Base-by-base conservation (phyloP, 2,888 invertebrate species). In the Arrhopalites spinosus region DNA sequence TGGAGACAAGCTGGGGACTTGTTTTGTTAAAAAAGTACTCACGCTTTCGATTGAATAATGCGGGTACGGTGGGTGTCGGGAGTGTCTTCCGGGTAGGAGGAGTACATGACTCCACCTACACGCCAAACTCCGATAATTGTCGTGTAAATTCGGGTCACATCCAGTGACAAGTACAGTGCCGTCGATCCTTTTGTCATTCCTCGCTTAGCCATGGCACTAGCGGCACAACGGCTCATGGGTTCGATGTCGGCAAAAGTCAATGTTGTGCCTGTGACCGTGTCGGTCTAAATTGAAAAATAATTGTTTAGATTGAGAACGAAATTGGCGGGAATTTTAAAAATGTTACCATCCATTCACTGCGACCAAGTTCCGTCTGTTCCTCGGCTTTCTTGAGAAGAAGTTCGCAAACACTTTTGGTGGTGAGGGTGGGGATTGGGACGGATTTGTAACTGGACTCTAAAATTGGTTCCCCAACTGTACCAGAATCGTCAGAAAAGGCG, bases 1-100 rank as follows among this genome's bases (percentile, higher is more conserved):
- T n/a, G n/a, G n/a, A n/a, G n/a, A n/a, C n/a, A n/a, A n/a, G n/a
- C n/a, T n/a, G n/a, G n/a, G n/a, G n/a, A n/a, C n/a, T n/a, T n/a
- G n/a, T n/a, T n/a, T n/a, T n/a, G n/a, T n/a, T n/a, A n/a, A n/a
- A n/a, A n/a, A n/a, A n/a, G n/a, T n/a, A n/a, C n/a, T n/a, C n/a
- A n/a, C n/a, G 81, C 80, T 36, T 79, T 79, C 25, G 79, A 78
- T 36, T 81, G 79, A 47, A 76, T 36, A 17, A 81, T 73, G 43
- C 82, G 36, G 71, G 76, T 79, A 2, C 79, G 72, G 0, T 81
- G 72, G 1, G 81, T 81, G 29, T 81, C 82, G 80, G 47, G 61
- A 20, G 80, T 81, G 59, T 81, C 81, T 68, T 81, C 81, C 17
- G 80, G 76, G 73, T 81, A 81, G 17, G 80, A 80, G 0, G 82